Base-by-base conservation (phyloP, 2,113 vertebrate genomes). In the Rallus limicola region DNA sequence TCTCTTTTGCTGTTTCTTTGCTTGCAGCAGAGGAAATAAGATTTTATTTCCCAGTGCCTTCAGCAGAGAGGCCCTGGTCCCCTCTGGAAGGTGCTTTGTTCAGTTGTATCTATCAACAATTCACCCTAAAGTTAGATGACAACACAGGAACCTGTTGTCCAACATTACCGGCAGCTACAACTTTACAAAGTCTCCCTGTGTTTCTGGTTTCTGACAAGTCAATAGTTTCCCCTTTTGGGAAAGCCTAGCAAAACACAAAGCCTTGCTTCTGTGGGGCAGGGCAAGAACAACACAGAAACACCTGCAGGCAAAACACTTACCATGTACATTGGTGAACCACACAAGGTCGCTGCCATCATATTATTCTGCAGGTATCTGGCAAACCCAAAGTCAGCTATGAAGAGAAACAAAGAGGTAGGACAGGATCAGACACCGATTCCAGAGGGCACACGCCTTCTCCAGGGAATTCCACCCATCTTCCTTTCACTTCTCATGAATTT, bases 251-350 rank as follows among this genome's bases (percentile, higher is more conserved):
- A n/a, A 82, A 92, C 77, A n/a, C 7, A 88, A 81, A 74, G 42
- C 16, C 50, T 86, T 56, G 33, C 16, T 86, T 83, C 44, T 48
- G 9, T 6, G 18, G 48, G 25, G 5, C 6, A 65, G 55, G 71
- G 76, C 12, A 88, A 44, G 19, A 83, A n/a, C 23, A 56, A 31
- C 5, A 68, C 19, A 82, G 60, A 56, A 62, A 82, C 74, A 24
- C 7, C 10, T 21, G 24, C 1, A 58, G 26, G 42, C 40, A 55
- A 86, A 94, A 9, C 42, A 97, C 98, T 98, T 97, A 99, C 99
- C 99, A 99, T 99, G 94, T 99, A 99, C 99, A 99, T 99, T 25
- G 99, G 99, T 65, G 99, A 99, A 46, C 99, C 99, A 63, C 99
- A 99, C 64, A 99, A 95, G 0, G 99, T 99, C 67, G 99, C 99